These are phyloP conservation scores for Brenthis hecate DNA, from an alignment of 2,888 invertebrate genomes.

Conservation along the genomic window DNA sequence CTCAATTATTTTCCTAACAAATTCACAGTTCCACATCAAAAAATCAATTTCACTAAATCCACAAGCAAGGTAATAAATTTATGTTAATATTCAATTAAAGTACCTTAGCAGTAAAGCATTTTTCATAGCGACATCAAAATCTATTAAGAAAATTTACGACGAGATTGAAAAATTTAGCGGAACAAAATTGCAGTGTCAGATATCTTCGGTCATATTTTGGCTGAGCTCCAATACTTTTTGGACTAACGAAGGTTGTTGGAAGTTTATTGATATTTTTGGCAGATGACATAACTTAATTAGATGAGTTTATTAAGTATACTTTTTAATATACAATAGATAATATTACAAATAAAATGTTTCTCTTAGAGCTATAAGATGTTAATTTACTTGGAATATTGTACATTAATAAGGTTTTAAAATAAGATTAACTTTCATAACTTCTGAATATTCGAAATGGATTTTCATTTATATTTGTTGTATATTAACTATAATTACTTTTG, in stretches of 20 bases:
- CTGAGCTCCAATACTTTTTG: slow-evolving; percentile 24
- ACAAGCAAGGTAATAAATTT: not conserved
- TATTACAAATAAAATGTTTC: too few relatives aligned
- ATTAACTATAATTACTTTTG: too few relatives aligned
- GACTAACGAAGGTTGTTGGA: slow-evolving; percentile 17
- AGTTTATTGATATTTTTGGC: slow-evolving; percentile 21
- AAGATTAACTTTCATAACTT: too few relatives aligned
- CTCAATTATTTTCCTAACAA: not conserved
- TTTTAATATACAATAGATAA: too few relatives aligned
- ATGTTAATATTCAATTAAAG: slow-evolving; percentile 24
- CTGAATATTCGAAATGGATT: too few relatives aligned
- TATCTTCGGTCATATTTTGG: slow-evolving; percentile 23
- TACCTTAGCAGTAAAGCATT: slow-evolving; percentile 2
- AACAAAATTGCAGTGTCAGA: slow-evolving; percentile 30
- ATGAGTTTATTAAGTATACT: not conserved
- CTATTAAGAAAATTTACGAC: slow-evolving; percentile 22
- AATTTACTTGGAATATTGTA: too few relatives aligned
- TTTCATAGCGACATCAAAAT: slow-evolving; percentile 25
- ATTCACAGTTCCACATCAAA: not conserved
- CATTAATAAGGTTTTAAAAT: too few relatives aligned
- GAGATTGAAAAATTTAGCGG: slow-evolving; percentile 21
- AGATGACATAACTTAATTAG: slow-evolving; percentile 3
- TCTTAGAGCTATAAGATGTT: too few relatives aligned
- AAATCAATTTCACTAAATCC: not conserved
- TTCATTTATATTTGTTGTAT: too few relatives aligned